phyloP scores from a whole-genome alignment of 2,888 invertebrate genomes.

The Xanthorhoe designata region DNA sequence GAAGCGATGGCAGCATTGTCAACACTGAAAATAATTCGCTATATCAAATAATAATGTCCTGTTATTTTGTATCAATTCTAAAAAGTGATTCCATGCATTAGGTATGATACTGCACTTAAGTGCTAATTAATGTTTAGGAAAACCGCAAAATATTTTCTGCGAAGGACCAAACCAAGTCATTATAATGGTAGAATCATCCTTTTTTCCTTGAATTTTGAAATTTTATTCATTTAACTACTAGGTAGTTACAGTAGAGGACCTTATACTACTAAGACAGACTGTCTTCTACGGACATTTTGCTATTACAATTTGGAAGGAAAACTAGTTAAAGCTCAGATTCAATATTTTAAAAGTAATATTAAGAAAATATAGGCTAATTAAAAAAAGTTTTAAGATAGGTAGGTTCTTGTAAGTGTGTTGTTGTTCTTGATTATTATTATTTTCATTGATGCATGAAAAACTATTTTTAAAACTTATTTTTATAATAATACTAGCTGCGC shows the following conservation, averaged over 20 bases:
- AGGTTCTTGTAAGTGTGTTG: too few relatives aligned
- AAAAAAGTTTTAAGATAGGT: too few relatives aligned
- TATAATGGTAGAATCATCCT: background rate
- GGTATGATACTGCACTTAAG: background rate
- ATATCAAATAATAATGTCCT: background rate
- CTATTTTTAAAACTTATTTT: too few relatives aligned
- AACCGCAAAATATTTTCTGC: conserved; percentile 19
- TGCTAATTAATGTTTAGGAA: background rate
- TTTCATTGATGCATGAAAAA: too few relatives aligned
- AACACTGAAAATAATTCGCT: conserved; percentile 45
- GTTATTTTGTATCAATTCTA: background rate
- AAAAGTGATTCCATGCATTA: background rate
- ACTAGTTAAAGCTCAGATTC: background rate
- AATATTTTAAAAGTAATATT: too few relatives aligned
- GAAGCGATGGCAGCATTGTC: conserved; percentile 54
- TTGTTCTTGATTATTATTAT: too few relatives aligned
- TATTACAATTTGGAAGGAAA: conserved; percentile 7
- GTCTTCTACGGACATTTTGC: conserved; percentile 7
- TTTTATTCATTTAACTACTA: background rate
- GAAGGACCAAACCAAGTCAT: conserved; percentile 9
- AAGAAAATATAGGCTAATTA: too few relatives aligned
- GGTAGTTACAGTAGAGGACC: background rate
- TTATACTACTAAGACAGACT: background rate
- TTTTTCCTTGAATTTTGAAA: conserved; percentile 17
- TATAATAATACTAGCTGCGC: too few relatives aligned